phyloP scores from a whole-genome alignment of 2,888 invertebrate species.

The Drosophila anomelani region DNA sequence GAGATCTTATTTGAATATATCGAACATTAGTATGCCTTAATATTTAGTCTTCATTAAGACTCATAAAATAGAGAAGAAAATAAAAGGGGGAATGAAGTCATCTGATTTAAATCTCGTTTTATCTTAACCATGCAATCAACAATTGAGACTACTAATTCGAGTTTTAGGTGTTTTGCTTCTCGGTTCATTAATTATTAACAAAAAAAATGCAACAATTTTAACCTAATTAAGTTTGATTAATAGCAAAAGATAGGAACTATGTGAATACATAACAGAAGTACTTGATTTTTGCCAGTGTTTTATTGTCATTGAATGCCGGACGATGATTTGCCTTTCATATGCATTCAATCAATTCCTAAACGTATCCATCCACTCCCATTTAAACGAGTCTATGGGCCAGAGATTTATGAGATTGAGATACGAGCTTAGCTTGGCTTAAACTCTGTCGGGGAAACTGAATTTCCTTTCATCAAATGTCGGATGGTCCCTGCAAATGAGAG shows the following conservation, averaged over 20 bases:
- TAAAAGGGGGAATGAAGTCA: constrained; percentile 3
- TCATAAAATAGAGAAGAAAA: background rate
- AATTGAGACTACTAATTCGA: constrained; percentile 15
- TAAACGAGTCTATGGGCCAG: constrained; percentile 18
- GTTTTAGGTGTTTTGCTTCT: constrained; percentile 15
- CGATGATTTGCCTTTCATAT: constrained; percentile 60
- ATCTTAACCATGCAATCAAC: constrained; percentile 10
- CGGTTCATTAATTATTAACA: constrained; percentile 13
- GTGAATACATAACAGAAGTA: background rate
- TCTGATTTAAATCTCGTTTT: constrained; percentile 15
- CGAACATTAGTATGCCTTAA: background rate
- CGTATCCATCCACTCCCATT: constrained; percentile 36
- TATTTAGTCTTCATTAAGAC: constrained; percentile 12
- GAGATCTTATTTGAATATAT: constrained; percentile 11
- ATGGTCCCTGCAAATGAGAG: constrained; percentile 23
- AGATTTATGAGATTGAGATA: constrained; percentile 28
- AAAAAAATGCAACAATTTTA: background rate
- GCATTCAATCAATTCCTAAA: constrained; percentile 69
- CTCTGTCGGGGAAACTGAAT: constrained; percentile 13
- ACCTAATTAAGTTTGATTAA: constrained; percentile 9
- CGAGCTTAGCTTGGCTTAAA: constrained; percentile 22
- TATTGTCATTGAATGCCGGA: constrained; percentile 32
- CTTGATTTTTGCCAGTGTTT: constrained; percentile 1
- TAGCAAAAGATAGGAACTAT: background rate
- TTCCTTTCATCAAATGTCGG: constrained; percentile 33